Conservation (phyloP, 1,140 invertebrate genomes). For the Thaumatotibia leucotreta region DNA sequence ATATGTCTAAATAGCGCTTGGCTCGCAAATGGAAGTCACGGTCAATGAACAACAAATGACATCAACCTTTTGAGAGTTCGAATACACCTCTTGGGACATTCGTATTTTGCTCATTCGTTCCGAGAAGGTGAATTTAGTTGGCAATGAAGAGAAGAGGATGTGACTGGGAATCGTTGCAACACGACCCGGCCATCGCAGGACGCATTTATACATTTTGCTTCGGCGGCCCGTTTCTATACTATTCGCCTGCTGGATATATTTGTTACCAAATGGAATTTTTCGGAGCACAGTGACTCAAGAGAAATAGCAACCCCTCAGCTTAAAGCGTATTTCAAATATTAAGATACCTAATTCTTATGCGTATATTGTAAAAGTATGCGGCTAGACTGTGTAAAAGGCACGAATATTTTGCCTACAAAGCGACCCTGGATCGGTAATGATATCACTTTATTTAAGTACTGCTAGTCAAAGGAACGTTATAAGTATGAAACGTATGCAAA, state of each 20-base stretch:
- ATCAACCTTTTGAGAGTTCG: too few species aligned
- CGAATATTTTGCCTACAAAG: background rate
- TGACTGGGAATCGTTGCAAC: background rate
- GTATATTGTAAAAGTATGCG: background rate
- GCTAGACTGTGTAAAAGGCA: background rate
- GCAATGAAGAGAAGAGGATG: background rate
- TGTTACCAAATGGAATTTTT: too few species aligned
- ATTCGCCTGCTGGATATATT: too few species aligned
- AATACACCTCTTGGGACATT: too few species aligned
- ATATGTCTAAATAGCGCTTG: too few species aligned
- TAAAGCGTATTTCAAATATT: background rate
- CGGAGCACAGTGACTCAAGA: too few species aligned
- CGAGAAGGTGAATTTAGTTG: background rate
- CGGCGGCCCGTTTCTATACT: background rate
- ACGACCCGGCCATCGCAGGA: background rate
- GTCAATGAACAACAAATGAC: too few species aligned
- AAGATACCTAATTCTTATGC: background rate
- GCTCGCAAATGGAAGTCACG: too few species aligned
- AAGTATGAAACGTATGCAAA: background rate
- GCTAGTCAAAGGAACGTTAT: background rate
- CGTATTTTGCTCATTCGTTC: background rate
- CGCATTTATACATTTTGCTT: background rate
- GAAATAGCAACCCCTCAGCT: too few species aligned
- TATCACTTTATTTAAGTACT: background rate
- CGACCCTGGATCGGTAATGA: background rate